Conservation (phyloP, 2,113 vertebrate species). For the Dipodomys merriami region DNA sequence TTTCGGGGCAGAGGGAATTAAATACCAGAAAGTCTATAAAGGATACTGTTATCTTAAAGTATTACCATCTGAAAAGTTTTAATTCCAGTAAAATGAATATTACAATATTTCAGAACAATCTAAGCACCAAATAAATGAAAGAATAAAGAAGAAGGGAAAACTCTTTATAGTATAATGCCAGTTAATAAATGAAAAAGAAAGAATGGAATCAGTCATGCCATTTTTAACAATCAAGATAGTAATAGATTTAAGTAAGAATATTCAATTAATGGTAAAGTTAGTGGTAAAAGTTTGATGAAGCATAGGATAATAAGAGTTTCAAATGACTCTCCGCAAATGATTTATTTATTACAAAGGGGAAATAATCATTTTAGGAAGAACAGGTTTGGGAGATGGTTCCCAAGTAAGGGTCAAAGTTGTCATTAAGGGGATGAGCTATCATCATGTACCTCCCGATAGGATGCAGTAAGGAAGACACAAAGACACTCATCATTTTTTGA, state of each 20-base stretch:
- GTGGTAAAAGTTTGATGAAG: neutral
- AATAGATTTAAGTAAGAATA: constrained; percentile 33
- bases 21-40: neutral
- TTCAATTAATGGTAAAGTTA: constrained; percentile 27
- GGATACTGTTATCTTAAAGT: neutral
- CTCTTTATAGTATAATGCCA: neutral
- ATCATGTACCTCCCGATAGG: neutral
- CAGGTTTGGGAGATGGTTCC: neutral
- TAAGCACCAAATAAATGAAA: constrained; percentile 36
- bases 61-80: constrained; percentile 43
- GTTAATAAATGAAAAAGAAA: constrained; percentile 29
- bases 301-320: neutral
- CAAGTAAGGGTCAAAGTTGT: neutral
- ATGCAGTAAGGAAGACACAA: neutral
- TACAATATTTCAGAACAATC: constrained; percentile 15
- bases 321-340: neutral
- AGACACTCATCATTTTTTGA: neutral
- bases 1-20: neutral
- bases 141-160: constrained; percentile 9
- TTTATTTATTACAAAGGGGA: constrained; percentile 26
- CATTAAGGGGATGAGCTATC: neutral
- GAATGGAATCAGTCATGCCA: constrained; percentile 31
- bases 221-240: constrained; percentile 33
- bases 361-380: neutral
- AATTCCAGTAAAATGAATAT: constrained; percentile 25